Evolutionary conservation across 2,113 vertebrate genomes (phyloP).

Genomic region (Panthera tigris): DNA sequence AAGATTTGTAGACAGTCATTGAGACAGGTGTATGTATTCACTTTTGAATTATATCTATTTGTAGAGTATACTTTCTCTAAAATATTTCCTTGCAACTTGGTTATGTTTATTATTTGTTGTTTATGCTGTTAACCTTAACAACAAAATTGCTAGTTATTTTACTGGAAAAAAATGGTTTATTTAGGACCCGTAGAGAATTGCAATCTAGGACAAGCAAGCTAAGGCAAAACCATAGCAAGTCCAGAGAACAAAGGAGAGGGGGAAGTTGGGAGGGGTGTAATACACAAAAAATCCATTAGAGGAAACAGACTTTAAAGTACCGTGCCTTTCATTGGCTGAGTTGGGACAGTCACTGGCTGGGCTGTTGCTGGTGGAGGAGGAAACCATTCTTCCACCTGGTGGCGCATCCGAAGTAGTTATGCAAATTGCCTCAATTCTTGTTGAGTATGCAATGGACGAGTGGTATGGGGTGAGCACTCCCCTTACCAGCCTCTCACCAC

Average conservation of each 20-base stretch:
- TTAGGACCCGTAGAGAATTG: neutral
- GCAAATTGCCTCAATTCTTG: neutral
- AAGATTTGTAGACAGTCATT: constrained; percentile 33
- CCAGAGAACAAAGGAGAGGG: neutral
- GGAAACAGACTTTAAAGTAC: neutral
- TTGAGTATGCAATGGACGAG: neutral
- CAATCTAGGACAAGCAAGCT: neutral
- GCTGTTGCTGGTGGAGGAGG: neutral
- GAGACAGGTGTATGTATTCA: neutral
- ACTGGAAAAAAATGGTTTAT: neutral
- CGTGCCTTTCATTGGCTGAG: neutral
- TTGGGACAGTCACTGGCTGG: neutral
- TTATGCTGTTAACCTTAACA: constrained; percentile 17
- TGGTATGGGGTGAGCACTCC: neutral
- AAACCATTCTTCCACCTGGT: neutral
- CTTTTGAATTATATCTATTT: constrained; percentile 59
- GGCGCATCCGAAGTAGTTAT: neutral
- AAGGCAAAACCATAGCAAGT: neutral
- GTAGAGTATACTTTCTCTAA: constrained; percentile 57
- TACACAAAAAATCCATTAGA: neutral
- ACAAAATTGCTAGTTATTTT: neutral
- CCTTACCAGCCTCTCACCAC: neutral
- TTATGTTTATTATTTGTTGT: constrained; percentile 67
- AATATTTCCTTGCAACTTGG: neutral
- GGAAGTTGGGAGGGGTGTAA: neutral